phyloP scores from a whole-genome alignment of 2,113 vertebrate genomes.

The Indicator indicator region DNA sequence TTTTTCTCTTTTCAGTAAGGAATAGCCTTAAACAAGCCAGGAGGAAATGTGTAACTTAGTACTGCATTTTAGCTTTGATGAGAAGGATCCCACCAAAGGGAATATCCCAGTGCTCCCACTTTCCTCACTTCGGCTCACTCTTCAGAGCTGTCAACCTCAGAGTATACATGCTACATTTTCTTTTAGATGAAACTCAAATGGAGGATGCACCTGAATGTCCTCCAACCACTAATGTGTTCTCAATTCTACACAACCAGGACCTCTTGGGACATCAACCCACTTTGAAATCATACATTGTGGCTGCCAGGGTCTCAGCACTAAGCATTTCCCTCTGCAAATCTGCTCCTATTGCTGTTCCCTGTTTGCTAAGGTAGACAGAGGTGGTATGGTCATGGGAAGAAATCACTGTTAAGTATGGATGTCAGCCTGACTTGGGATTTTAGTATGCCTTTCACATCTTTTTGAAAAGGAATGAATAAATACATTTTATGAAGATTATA shows the following conservation, averaged over 20 bases:
- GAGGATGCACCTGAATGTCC: background rate
- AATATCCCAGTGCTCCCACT: background rate
- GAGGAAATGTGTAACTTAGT: background rate
- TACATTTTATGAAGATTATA: background rate
- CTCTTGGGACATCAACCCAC: background rate
- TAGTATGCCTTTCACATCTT: background rate
- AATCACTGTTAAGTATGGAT: background rate
- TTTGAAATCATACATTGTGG: background rate
- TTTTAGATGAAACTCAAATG: background rate
- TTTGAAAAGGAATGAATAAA: background rate
- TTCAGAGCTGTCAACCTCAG: background rate
- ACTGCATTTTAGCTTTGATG: background rate
- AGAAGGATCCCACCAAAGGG: background rate
- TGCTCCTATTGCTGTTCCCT: background rate
- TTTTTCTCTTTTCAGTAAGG: background rate
- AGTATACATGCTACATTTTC: background rate
- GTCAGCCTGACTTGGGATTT: background rate
- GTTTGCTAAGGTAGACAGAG: background rate
- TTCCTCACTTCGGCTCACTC: background rate
- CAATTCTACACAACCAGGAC: background rate
- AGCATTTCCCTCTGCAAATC: background rate
- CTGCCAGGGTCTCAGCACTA: fast-evolving
- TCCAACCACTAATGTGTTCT: background rate
- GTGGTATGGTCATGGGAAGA: background rate
- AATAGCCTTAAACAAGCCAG: background rate